Evolutionary conservation across 2,113 vertebrate species (phyloP).

Genomic region (Amblyornis subalaris): DNA sequence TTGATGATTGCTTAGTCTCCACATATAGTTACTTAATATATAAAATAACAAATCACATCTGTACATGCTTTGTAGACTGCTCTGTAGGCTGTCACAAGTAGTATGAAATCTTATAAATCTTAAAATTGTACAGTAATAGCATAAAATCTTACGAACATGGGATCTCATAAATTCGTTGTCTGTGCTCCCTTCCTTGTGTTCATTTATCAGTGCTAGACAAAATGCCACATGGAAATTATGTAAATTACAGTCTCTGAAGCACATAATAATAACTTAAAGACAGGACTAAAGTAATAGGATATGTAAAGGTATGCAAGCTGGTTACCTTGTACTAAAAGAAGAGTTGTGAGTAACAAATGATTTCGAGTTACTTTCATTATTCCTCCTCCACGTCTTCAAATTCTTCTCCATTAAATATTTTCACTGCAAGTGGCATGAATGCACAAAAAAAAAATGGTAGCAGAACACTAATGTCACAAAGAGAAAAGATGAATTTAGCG

Average conservation of each 20-base stretch:
- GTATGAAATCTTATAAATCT: conserved; percentile 52
- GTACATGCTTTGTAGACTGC: conserved; percentile 11
- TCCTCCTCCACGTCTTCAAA: background rate
- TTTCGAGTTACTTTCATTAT: conserved; percentile 13
- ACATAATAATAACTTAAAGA: conserved; percentile 49
- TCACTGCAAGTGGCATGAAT: background rate
- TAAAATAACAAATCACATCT: conserved; percentile 37
- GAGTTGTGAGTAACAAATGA: conserved; percentile 6
- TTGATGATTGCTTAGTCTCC: background rate
- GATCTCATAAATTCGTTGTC: conserved; percentile 34
- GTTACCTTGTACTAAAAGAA: conserved; percentile 35
- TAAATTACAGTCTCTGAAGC: conserved; percentile 52
- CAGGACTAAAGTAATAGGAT: conserved; percentile 51
- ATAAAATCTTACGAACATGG: conserved; percentile 49
- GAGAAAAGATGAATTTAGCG: background rate
- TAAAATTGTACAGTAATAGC: background rate
- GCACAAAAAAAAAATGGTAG: background rate
- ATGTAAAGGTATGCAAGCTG: conserved; percentile 12
- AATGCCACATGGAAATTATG: conserved; percentile 27
- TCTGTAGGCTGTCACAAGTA: conserved; percentile 50
- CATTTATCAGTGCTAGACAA: conserved; percentile 19
- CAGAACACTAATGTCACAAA: fast-evolving
- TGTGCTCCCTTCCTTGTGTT: conserved; percentile 20
- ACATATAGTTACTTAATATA: background rate
- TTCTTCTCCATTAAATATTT: background rate